Evolutionary conservation across 2,888 invertebrate species (phyloP).

Genomic region (Hecatera dysodea): DNA sequence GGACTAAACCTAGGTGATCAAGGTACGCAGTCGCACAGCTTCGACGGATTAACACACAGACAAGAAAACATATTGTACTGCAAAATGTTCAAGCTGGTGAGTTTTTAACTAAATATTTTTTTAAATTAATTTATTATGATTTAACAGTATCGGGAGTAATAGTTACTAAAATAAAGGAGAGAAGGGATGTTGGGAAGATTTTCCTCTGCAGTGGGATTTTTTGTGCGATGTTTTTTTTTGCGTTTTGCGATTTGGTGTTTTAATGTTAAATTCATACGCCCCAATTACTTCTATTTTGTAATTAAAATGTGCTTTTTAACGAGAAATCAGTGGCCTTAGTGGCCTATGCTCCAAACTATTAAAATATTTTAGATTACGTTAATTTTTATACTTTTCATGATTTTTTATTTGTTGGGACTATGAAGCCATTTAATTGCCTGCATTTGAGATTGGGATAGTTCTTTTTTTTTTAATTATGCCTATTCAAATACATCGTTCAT

Average conservation of each 20-base stretch:
- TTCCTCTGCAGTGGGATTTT: background rate
- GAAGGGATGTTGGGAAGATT: too few relatives aligned
- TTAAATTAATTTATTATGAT: background rate
- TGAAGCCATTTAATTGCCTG: background rate
- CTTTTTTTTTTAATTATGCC: too few relatives aligned
- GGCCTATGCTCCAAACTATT: background rate
- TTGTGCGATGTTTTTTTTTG: background rate
- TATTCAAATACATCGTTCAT: background rate
- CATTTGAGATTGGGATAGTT: background rate
- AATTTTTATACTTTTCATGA: too few relatives aligned
- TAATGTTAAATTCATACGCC: constrained; percentile 5
- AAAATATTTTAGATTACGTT: background rate
- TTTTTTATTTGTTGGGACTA: background rate
- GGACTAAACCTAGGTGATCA: constrained; percentile 77
- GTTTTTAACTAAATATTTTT: constrained; percentile 40
- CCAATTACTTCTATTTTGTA: background rate
- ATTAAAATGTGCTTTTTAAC: background rate
- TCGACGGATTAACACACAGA: constrained; percentile 69
- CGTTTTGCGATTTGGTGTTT: background rate
- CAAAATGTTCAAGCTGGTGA: constrained; percentile 84
- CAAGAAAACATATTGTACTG: constrained; percentile 51
- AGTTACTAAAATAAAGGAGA: too few relatives aligned
- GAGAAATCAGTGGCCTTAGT: background rate
- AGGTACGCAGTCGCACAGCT: constrained; percentile 75
- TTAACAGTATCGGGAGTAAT: background rate